A percentile compares a stretch with the other conserved stretches of the same genome.
phyloP scores from a whole-genome alignment of 2,797 vertebrate genomes.

The Aythya fuligula region DNA sequence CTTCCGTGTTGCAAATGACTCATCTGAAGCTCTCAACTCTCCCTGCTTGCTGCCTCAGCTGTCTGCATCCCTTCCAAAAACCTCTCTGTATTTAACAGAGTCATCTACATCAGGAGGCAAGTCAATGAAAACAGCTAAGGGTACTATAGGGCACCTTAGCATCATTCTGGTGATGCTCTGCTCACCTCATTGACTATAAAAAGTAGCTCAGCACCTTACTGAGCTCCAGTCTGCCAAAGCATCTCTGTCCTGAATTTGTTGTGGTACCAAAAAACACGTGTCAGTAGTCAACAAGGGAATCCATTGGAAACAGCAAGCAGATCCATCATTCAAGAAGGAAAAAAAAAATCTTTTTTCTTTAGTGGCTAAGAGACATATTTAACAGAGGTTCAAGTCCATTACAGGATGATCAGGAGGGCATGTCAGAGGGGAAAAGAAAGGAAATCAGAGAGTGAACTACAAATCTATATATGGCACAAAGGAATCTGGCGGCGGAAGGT shows the following conservation, averaged over 20 bases:
- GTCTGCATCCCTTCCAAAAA: background rate
- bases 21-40: background rate
- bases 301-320: background rate
- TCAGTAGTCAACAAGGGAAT: background rate
- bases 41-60: background rate
- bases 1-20: background rate
- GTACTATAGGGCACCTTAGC: background rate
- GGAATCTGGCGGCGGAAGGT: background rate
- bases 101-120: background rate
- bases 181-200: background rate
- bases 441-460: background rate
- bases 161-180: background rate
- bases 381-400: background rate
- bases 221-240: background rate
- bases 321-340: background rate
- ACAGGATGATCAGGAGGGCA: background rate
- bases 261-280: background rate
- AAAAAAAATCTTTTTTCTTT: background rate
- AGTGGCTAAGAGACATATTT: background rate
- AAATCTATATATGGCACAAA: background rate
- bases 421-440: background rate
- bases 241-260: accelerated
- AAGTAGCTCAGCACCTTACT: background rate
- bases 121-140: background rate
- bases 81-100: background rate